Conservation (phyloP, 2,888 invertebrate genomes). For the Platypus cylindrus region DNA sequence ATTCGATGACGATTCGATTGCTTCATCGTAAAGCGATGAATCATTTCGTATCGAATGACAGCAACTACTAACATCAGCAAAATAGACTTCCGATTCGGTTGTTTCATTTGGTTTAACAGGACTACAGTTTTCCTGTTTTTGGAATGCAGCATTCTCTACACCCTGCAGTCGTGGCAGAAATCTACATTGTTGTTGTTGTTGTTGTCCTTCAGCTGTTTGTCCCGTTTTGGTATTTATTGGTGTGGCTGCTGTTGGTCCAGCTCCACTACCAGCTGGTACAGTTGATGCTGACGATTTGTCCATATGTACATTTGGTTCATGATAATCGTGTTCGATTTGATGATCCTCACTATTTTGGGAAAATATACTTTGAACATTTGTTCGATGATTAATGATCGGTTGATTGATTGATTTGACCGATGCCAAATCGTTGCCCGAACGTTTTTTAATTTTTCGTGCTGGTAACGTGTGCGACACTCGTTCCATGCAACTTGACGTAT, state of each 20-base stretch:
- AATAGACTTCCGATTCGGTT: constrained; percentile 73
- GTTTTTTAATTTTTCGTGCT: constrained; percentile 43
- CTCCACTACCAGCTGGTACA: no score
- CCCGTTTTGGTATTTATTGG: constrained; percentile 14
- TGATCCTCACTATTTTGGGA: constrained; percentile 21
- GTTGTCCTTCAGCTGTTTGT: no score
- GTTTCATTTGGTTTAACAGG: constrained; percentile 45
- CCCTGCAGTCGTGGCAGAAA: constrained; percentile 46
- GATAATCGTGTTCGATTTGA: constrained; percentile 33
- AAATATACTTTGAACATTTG: constrained; percentile 38
- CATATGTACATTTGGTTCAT: constrained; percentile 28
- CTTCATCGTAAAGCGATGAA: constrained; percentile 45
- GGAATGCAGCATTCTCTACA: constrained; percentile 65
- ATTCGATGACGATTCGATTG: constrained; percentile 31
- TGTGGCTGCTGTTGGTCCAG: constrained; percentile 9
- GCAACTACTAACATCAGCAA: constrained; percentile 76
- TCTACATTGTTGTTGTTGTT: constrained; percentile 27
- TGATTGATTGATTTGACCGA: constrained; percentile 34
- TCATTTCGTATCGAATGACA: constrained; percentile 52
- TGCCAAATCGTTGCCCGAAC: constrained; percentile 33
- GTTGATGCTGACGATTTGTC: constrained; percentile 5
- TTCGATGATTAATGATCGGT: constrained; percentile 23
- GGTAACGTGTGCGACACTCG: constrained; percentile 42
- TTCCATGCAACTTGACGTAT: constrained; percentile 36
- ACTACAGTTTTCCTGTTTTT: constrained; percentile 49